phyloP scores from a whole-genome alignment of 1,140 invertebrate genomes.

The Anagrus nilaparvatae region DNA sequence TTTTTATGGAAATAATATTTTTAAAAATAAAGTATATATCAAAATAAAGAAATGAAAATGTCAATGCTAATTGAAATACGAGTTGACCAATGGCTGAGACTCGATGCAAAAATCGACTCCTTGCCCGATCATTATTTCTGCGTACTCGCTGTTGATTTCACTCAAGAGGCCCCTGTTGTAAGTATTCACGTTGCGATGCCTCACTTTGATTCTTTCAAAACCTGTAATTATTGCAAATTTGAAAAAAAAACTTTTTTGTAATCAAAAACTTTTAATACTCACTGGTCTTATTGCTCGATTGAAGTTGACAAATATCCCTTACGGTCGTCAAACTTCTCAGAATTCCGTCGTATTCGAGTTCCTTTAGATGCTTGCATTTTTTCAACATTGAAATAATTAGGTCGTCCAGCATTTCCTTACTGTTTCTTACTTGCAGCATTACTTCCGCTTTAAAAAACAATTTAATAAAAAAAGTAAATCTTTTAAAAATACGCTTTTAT shows the following conservation, averaged over 20 bases:
- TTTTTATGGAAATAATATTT: no score
- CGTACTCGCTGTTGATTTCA: slow-evolving; percentile 31
- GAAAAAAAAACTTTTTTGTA: not conserved
- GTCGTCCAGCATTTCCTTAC: slow-evolving; percentile 39
- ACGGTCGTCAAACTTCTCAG: slow-evolving; percentile 35
- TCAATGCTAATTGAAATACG: no score
- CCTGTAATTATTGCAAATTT: slow-evolving; percentile 14
- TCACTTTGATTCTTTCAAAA: slow-evolving; percentile 36
- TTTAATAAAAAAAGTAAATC: not conserved
- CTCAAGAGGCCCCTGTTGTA: slow-evolving; percentile 28
- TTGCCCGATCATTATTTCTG: slow-evolving; percentile 30
- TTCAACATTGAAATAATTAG: slow-evolving; percentile 33
- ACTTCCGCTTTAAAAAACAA: slow-evolving; percentile 29
- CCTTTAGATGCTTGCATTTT: slow-evolving; percentile 33
- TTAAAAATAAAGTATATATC: no score
- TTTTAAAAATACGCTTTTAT: not conserved
- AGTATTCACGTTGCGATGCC: slow-evolving; percentile 30
- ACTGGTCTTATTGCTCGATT: slow-evolving; percentile 32
- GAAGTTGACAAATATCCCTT: slow-evolving; percentile 36
- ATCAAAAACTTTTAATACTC: slow-evolving; percentile 10
- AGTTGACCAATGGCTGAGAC: slow-evolving; percentile 19
- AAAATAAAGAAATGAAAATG: no score
- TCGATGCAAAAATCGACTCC: slow-evolving; percentile 38
- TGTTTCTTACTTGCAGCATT: slow-evolving; percentile 37
- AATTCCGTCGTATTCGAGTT: slow-evolving; percentile 39